These are phyloP conservation scores for Hemibagrus wyckioides DNA, from an alignment of 2,113 vertebrate genomes.

Conservation along the genomic window DNA sequence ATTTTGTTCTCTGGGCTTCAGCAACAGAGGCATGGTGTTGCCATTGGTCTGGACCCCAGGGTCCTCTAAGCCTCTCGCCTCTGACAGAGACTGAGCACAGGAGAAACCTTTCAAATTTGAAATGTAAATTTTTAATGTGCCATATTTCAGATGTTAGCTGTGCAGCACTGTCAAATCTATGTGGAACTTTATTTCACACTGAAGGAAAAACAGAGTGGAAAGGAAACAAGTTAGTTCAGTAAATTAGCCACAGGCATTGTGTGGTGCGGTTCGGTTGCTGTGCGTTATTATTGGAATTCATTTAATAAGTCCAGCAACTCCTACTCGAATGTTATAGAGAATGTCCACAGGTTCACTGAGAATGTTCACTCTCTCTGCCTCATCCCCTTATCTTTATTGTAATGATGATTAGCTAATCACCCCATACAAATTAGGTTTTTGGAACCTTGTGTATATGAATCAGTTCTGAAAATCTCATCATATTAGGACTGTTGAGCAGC, in stretches of 20 bases:
- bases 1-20: neutral
- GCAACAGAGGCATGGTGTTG: constrained; percentile 17
- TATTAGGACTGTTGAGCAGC: neutral
- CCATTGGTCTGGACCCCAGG: neutral
- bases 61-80: constrained; percentile 36
- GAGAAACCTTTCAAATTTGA: constrained; percentile 56
- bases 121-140: constrained; percentile 62
- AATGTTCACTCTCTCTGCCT: neutral
- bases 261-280: constrained; percentile 8
- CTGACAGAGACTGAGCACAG: constrained; percentile 52
- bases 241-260: constrained; percentile 41
- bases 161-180: constrained; percentile 38
- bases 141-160: constrained; percentile 46
- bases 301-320: constrained; percentile 37
- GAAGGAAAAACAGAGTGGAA: constrained; percentile 6
- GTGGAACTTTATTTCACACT: constrained; percentile 39
- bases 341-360: neutral
- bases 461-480: neutral
- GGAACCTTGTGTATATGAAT: neutral
- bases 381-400: neutral
- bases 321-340: constrained; percentile 1
- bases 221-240: constrained; percentile 22
- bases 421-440: neutral
- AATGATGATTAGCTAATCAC: neutral
- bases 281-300: constrained; percentile 44